Base-by-base conservation (phyloP, 2,113 vertebrate genomes). In the Chaetodon trifascialis region DNA sequence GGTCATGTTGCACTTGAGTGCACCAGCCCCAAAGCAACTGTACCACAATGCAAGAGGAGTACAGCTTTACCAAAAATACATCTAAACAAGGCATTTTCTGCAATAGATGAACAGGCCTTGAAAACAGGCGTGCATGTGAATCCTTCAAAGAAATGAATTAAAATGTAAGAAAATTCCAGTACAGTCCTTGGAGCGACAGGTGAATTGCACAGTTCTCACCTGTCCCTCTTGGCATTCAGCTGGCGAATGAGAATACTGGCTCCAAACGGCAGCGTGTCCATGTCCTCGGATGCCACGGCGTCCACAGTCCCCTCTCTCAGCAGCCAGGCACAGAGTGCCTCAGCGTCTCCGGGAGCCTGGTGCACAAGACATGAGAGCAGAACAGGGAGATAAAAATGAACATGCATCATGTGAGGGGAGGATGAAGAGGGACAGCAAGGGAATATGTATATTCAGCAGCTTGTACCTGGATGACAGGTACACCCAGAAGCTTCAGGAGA, bases 201-300 rank as follows among this genome's bases (percentile, higher is more conserved):
- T 11, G 1, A 55, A 34, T 2, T 44, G 16, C 9, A 55, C 12
- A 73, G 36, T 30, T 76, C 52, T 83, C 60, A 96, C 96, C 92
- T 83, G 44, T 88, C 74, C 72, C 21, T 94, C 52, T 93, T 95
- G 21, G 94, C 91, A 8, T 93, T 95, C 1, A 97, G 83, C 23
- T 96, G 94, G 9, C 96, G 95, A 44, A 96, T 91, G 3, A 96
- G 89, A 73, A 90, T 5, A 17, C 23, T 85, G 34, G 92, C 94
- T 44, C 96, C 96, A 40, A 97, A 97, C 0, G 96, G 94, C 84
- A 97, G 83, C 0, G 96, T 95, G 86, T 97, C 96, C 96, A 96
- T 96, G 88, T 97, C 96, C 82, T 97, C 96, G 2, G 96, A 96
- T 0, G 95, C 95, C 46, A 95, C 95, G 2, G 94, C 95, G 4